phyloP scores from a whole-genome alignment of 2,113 vertebrate genomes.

The Protobothrops flavoviridis region DNA sequence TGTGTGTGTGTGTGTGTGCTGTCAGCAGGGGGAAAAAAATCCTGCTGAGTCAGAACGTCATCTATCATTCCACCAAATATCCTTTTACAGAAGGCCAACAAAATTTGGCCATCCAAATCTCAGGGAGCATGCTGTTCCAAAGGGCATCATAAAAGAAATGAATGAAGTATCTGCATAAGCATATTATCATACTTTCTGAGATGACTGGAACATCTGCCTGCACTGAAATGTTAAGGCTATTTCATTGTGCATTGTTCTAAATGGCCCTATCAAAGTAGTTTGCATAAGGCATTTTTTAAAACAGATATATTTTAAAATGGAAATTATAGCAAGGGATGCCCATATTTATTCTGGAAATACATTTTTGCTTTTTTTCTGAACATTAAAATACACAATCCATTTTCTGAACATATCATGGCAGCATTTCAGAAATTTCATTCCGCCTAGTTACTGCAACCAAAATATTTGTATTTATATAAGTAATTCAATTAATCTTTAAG shows the following conservation, averaged over 20 bases:
- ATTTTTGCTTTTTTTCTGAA: not conserved
- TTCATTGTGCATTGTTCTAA: not conserved
- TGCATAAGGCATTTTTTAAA: not conserved
- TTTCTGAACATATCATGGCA: not conserved
- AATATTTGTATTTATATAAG: slow-evolving; percentile 54
- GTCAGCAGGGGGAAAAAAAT: not conserved
- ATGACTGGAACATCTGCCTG: not conserved
- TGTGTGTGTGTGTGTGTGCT: not conserved
- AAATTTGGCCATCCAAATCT: not conserved
- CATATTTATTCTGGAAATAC: not conserved
- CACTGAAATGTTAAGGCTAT: not conserved
- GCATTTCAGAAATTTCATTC: slow-evolving; percentile 50
- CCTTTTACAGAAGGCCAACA: not conserved
- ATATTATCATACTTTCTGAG: not conserved
- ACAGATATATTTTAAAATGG: not conserved
- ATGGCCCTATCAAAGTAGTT: not conserved
- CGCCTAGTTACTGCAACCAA: slow-evolving; percentile 38
- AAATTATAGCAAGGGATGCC: not conserved
- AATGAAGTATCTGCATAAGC: not conserved
- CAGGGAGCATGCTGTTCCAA: not conserved
- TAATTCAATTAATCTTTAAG: slow-evolving; percentile 69
- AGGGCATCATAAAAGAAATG: not conserved
- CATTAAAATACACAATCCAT: slow-evolving; percentile 25
- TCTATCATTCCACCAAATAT: not conserved
- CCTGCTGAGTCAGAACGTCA: not conserved